Conservation (phyloP, 2,113 vertebrate species). For the Ia io region DNA sequence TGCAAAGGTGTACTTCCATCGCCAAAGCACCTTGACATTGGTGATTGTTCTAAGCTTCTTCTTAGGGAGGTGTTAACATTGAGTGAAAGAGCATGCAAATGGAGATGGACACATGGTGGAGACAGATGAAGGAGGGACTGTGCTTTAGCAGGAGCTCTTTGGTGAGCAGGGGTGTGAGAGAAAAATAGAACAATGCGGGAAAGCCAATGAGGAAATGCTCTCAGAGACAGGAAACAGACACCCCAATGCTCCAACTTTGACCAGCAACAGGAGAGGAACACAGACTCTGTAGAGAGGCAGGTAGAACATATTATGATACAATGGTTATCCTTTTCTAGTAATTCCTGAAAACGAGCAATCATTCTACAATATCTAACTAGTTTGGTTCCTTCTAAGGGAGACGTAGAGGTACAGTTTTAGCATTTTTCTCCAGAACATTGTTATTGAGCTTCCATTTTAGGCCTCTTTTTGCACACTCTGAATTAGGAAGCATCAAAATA, state of each 20-base stretch:
- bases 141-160: neutral
- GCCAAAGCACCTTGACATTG: neutral
- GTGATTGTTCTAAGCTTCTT: neutral
- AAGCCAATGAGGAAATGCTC: neutral
- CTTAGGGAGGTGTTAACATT: neutral
- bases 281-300: neutral
- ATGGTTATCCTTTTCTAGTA: neutral
- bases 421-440: neutral
- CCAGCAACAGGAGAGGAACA: neutral
- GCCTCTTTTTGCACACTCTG: neutral
- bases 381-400: neutral
- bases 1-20: neutral
- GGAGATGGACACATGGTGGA: neutral
- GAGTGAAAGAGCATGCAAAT: neutral
- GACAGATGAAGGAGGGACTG: neutral
- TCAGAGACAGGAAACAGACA: neutral
- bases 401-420: neutral
- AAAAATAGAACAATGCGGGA: neutral
- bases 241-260: neutral
- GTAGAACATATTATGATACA: neutral
- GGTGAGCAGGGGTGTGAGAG: neutral
- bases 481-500: neutral
- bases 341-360: neutral
- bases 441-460: neutral
- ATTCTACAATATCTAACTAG: neutral